Conservation (phyloP, 2,888 invertebrate species). For the Biston stratarius region DNA sequence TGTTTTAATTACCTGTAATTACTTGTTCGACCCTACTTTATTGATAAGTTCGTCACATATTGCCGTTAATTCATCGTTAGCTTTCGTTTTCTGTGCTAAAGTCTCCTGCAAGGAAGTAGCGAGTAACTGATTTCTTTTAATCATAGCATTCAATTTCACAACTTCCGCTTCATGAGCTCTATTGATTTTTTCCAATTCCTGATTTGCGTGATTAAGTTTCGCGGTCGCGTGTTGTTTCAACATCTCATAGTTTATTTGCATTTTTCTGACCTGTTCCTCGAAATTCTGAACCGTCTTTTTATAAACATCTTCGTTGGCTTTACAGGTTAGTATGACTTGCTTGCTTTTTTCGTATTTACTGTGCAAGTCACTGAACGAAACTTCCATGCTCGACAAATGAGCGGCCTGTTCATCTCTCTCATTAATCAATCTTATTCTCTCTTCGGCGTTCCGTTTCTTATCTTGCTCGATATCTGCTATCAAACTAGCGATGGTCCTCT, state of each 20-base stretch:
- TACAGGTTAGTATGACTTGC: conserved; percentile 84
- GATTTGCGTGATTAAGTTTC: conserved; percentile 91
- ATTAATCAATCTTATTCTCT: conserved; percentile 80
- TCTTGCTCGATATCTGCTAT: conserved; percentile 91
- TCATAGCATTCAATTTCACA: conserved; percentile 93
- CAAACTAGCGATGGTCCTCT: conserved; percentile 91
- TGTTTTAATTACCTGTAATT: conserved; percentile 56
- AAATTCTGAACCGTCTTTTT: conserved; percentile 89
- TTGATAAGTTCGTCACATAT: conserved; percentile 97
- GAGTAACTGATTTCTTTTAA: conserved; percentile 95
- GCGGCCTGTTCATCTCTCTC: conserved; percentile 88
- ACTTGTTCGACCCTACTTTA: conserved; percentile 74
- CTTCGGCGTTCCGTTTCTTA: conserved; percentile 85
- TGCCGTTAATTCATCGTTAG: conserved; percentile 95
- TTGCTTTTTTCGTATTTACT: conserved; percentile 89
- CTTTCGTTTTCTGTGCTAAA: conserved; percentile 94
- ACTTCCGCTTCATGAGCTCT: conserved; percentile 92
- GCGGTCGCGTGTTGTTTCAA: conserved; percentile 95
- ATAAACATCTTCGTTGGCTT: conserved; percentile 89
- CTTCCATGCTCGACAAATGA: conserved; percentile 87
- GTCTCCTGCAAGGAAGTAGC: conserved; percentile 93
- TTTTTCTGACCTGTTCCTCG: conserved; percentile 89
- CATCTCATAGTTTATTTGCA: conserved; percentile 94
- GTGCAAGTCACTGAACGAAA: conserved; percentile 88
- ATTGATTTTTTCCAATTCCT: conserved; percentile 92